phyloP scores from a whole-genome alignment of 1,140 invertebrate genomes.

The Papilio polytes region DNA sequence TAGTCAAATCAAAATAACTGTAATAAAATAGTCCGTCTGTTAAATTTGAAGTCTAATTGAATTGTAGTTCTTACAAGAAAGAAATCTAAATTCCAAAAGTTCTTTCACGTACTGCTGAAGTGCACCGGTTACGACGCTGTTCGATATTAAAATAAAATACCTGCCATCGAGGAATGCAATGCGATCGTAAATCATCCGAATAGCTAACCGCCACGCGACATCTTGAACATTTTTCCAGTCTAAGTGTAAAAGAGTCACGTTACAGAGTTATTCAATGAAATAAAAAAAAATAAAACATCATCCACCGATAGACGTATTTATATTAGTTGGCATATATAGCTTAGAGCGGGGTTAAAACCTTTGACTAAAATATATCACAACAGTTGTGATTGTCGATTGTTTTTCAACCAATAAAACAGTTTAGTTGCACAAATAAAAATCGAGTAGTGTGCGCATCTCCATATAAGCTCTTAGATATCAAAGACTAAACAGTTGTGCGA shows the following conservation, averaged over 20 bases:
- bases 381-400: no score
- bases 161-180: constrained; percentile 14
- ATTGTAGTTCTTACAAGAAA: neutral
- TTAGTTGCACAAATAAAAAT: no score
- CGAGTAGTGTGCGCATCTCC: no score
- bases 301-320: no score
- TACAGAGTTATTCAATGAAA: neutral
- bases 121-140: neutral
- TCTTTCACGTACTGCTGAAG: neutral
- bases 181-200: constrained; percentile 11
- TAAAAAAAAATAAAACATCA: neutral
- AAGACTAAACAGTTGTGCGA: no score
- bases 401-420: no score
- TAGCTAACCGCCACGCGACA: neutral
- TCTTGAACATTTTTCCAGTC: neutral
- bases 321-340: no score
- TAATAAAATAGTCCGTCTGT: neutral
- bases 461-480: no score
- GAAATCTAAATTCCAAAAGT: neutral
- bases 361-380: no score
- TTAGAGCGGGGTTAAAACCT: no score
- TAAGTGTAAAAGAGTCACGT: neutral
- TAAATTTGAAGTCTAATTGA: neutral
- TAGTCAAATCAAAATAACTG: no score
- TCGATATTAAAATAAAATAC: constrained; percentile 23